phyloP scores from a whole-genome alignment of 2,797 vertebrate species.

The Poecilia velifera region DNA sequence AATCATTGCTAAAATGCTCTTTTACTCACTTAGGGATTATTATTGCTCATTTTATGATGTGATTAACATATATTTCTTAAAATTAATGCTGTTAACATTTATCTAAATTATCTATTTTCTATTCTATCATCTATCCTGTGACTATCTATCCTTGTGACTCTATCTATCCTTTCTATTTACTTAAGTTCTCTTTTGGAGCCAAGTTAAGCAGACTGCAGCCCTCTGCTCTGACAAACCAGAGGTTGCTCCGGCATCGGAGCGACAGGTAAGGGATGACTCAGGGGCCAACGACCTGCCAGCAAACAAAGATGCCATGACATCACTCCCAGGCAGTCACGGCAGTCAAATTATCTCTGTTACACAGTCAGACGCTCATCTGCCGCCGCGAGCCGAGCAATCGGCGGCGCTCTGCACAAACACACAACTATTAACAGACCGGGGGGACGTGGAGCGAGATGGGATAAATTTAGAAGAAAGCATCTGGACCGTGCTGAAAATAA shows the following conservation, averaged over 20 bases:
- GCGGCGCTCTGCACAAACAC: constrained; percentile 38
- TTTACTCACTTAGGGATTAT: background rate
- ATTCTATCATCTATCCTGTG: background rate
- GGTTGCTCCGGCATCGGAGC: constrained; percentile 59
- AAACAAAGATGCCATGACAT: constrained; percentile 72
- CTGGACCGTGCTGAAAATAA: constrained; percentile 53
- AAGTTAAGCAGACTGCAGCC: constrained; percentile 18
- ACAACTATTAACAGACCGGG: constrained; percentile 7
- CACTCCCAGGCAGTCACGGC: constrained; percentile 75
- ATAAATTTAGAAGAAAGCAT: constrained; percentile 62
- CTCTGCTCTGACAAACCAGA: constrained; percentile 37
- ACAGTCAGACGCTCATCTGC: constrained; percentile 32
- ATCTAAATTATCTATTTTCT: background rate
- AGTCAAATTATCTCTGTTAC: constrained; percentile 76
- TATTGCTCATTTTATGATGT: background rate
- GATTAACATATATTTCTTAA: background rate
- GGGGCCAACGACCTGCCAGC: constrained; percentile 63
- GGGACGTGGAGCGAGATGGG: constrained; percentile 13
- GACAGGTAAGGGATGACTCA: constrained; percentile 61
- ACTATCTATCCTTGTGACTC: background rate
- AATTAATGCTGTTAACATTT: background rate
- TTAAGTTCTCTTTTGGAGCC: constrained; percentile 18
- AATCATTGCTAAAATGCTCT: background rate
- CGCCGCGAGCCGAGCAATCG: constrained; percentile 32
- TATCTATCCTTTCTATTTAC: constrained; percentile 3